Percentiles rank a stretch among this genome's conserved stretches.
These are phyloP conservation scores for Drosophila anomelani DNA, from an alignment of 2,888 invertebrate species.

Conservation along the genomic window DNA sequence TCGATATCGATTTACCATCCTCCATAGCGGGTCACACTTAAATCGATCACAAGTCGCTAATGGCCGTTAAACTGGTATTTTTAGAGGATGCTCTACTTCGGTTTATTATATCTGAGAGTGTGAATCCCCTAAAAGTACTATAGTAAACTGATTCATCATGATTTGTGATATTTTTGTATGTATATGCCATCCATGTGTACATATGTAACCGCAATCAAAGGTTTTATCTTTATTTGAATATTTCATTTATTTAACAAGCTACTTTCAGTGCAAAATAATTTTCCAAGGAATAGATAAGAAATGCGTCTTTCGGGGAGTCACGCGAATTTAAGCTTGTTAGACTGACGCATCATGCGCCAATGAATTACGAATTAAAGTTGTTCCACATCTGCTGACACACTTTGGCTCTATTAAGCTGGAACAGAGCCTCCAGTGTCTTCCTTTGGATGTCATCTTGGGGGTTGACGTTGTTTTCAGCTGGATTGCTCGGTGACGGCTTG, in stretches of 20 bases:
- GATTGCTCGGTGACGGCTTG: background rate
- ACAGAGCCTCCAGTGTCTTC: background rate
- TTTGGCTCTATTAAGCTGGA: background rate
- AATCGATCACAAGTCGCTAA: background rate
- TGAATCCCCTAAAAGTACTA: background rate
- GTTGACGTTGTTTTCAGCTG: background rate
- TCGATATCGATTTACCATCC: background rate
- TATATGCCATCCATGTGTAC: background rate
- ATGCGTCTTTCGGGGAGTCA: background rate
- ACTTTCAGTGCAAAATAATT: background rate
- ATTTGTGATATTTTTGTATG: background rate
- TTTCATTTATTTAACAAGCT: background rate
- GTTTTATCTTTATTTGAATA: background rate
- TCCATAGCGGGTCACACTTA: background rate
- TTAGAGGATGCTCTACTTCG: background rate
- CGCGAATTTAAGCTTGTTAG: background rate
- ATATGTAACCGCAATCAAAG: background rate
- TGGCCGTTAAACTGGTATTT: no score
- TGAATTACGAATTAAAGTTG: background rate
- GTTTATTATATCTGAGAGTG: background rate
- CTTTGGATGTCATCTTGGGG: background rate
- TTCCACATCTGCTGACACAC: background rate
- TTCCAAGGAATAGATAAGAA: background rate
- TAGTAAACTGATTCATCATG: background rate
- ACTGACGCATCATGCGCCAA: background rate